phyloP scores from a whole-genome alignment of 2,113 vertebrate genomes.

The Noctilio leporinus region DNA sequence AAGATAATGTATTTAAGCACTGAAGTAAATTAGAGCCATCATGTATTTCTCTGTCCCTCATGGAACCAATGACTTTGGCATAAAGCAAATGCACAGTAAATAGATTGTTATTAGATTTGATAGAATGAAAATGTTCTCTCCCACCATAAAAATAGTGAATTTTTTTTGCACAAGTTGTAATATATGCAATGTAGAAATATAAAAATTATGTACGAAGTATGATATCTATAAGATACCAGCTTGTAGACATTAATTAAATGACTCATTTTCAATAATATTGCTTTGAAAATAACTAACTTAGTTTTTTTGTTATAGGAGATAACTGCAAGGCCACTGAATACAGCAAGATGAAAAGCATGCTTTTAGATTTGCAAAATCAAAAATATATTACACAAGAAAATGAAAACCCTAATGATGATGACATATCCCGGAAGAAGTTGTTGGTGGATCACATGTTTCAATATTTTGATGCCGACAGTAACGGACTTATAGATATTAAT shows the following conservation, averaged over 20 bases:
- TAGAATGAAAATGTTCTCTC: neutral
- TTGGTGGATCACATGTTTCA: conserved; percentile 93
- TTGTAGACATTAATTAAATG: neutral
- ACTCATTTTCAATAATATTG: neutral
- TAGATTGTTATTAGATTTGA: neutral
- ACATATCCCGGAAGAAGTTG: conserved; percentile 83
- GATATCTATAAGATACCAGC: neutral
- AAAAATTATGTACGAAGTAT: neutral
- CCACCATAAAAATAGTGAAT: neutral
- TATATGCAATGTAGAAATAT: neutral
- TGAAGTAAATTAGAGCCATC: fast-evolving
- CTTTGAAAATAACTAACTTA: conserved; percentile 45
- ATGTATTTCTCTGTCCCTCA: neutral
- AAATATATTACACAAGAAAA: conserved; percentile 78
- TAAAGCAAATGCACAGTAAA: neutral
- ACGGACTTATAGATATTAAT: conserved; percentile 85
- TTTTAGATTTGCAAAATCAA: conserved; percentile 87
- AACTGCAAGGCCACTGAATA: conserved; percentile 90
- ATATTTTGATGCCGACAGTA: conserved; percentile 90
- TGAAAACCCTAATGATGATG: conserved; percentile 78
- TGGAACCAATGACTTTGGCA: neutral
- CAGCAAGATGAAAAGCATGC: conserved; percentile 86
- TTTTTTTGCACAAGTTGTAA: neutral
- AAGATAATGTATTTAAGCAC: neutral
- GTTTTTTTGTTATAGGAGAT: conserved; percentile 83